A percentile compares a stretch with the other conserved stretches of the same genome.
These are phyloP conservation scores for Meriones unguiculatus DNA, from an alignment of 2,113 vertebrate species.

Conservation along the genomic window DNA sequence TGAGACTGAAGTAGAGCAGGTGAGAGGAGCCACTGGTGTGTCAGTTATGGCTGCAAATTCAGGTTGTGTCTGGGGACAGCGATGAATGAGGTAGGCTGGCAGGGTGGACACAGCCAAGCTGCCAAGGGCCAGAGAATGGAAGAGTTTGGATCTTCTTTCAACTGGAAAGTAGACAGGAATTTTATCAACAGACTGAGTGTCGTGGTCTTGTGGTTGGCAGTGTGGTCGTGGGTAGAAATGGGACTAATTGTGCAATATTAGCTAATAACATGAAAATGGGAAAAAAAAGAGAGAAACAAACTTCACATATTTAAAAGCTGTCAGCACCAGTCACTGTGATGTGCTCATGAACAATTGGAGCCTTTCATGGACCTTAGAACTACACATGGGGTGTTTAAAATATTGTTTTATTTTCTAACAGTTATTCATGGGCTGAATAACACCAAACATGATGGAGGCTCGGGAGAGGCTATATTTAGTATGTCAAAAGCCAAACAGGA, in stretches of 20 bases:
- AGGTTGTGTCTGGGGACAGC: neutral
- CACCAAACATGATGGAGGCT: neutral
- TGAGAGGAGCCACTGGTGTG: neutral
- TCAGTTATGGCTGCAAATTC: neutral
- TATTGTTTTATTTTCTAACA: constrained; percentile 10
- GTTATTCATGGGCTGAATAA: neutral
- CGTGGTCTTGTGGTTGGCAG: neutral
- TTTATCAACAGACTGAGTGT: neutral
- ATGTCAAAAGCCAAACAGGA: constrained; percentile 13
- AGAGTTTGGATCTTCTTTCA: neutral
- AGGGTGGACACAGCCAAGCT: neutral
- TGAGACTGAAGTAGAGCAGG: neutral
- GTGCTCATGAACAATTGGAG: neutral
- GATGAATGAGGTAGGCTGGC: neutral
- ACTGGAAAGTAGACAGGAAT: neutral
- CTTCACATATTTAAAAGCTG: neutral
- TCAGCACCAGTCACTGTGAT: neutral
- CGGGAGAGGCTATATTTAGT: neutral
- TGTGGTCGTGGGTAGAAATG: neutral
- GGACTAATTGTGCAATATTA: neutral
- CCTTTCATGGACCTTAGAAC: constrained; percentile 18
- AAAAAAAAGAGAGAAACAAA: neutral
- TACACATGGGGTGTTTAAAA: neutral
- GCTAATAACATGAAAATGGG: constrained; percentile 13
- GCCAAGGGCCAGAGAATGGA: neutral